Conservation (phyloP, 2,113 vertebrate species). For the Cinclus cinclus region DNA sequence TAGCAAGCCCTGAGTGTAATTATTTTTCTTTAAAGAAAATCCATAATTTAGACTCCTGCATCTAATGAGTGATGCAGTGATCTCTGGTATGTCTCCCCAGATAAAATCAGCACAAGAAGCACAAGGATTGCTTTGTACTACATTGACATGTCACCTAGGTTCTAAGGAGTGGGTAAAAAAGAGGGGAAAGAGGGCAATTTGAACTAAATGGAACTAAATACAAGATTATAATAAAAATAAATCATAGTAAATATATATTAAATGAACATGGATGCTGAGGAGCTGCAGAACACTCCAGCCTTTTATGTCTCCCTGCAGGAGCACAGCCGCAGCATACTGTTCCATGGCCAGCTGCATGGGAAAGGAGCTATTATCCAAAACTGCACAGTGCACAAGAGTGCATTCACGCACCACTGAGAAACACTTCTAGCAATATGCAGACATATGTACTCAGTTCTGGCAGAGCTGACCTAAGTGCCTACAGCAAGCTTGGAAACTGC, state of each 20-base stretch:
- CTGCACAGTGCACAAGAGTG: neutral
- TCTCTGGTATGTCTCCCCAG: neutral
- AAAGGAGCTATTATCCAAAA: neutral
- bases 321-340: neutral
- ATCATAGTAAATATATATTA: neutral
- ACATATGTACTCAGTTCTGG: neutral
- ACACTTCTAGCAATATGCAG: neutral
- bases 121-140: neutral
- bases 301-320: neutral
- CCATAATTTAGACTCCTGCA: neutral
- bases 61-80: neutral
- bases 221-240: neutral
- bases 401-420: neutral
- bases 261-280: neutral
- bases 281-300: neutral
- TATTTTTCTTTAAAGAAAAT: conserved; percentile 7
- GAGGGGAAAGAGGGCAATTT: neutral
- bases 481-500: neutral
- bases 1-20: neutral
- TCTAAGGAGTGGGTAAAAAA: neutral
- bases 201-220: neutral
- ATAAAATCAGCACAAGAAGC: neutral
- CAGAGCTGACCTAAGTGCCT: neutral
- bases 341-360: neutral
- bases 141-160: neutral